These are phyloP conservation scores for Callionymus lyra DNA, from an alignment of 2,113 vertebrate species.

Conservation along the genomic window DNA sequence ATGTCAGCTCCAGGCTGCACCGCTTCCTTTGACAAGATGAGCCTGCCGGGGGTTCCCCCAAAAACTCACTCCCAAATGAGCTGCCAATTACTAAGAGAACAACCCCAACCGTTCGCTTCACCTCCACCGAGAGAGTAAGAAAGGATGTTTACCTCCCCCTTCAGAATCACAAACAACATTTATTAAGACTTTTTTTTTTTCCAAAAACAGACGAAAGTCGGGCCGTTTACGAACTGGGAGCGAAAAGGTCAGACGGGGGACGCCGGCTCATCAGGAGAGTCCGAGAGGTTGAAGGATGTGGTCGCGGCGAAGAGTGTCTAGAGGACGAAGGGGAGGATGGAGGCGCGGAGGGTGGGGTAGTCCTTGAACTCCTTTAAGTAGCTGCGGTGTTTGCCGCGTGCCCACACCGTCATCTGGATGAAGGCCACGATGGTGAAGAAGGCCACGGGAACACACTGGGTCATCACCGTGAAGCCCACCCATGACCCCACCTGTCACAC, in stretches of 20 bases:
- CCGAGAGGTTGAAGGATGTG: background rate
- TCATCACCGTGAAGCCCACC: conserved; percentile 87
- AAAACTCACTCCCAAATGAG: too few species aligned
- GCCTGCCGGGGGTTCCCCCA: too few species aligned
- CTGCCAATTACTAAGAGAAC: too few species aligned
- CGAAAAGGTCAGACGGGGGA: too few species aligned
- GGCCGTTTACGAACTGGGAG: too few species aligned
- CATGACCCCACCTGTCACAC: conserved; percentile 76
- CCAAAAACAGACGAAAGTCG: background rate
- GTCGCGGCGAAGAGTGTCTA: conserved; percentile 39
- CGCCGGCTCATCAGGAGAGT: too few species aligned
- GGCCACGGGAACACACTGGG: conserved; percentile 86
- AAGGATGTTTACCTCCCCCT: background rate
- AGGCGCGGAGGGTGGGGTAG: conserved; percentile 82
- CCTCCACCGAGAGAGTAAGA: too few species aligned
- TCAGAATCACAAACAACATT: background rate
- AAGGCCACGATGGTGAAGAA: conserved; percentile 85
- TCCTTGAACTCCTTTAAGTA: conserved; percentile 86
- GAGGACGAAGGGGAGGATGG: conserved; percentile 84
- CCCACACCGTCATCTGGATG: conserved; percentile 88
- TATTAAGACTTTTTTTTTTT: background rate
- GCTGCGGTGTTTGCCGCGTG: conserved; percentile 83
- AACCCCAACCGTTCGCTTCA: too few species aligned
- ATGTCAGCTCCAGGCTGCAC: conserved; percentile 38
- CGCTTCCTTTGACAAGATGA: conserved; percentile 20